A percentile compares a stretch with the other conserved stretches of the same genome.
phyloP scores from a whole-genome alignment of 2,888 invertebrate species.

The Coenonympha arcania region DNA sequence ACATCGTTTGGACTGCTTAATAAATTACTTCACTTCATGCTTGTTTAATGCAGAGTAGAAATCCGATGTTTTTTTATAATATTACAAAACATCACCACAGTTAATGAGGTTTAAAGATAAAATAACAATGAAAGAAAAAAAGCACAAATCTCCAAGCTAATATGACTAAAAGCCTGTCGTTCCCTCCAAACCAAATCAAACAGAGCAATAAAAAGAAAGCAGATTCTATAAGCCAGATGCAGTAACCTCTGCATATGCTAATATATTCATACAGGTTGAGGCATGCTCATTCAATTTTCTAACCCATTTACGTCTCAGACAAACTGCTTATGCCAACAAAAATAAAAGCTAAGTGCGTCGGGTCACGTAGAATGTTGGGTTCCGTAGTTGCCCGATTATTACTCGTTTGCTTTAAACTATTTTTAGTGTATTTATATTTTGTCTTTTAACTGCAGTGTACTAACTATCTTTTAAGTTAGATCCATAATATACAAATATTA shows the following conservation, averaged over 20 bases:
- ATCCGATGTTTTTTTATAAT: too few relatives aligned
- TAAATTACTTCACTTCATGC: too few relatives aligned
- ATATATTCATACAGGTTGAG: constrained; percentile 60
- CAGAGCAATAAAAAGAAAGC: constrained; percentile 20
- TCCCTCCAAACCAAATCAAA: constrained; percentile 13
- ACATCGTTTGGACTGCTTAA: too few relatives aligned
- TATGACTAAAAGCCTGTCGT: neutral
- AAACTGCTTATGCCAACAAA: constrained; percentile 47
- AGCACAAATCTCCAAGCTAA: neutral
- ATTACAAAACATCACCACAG: too few relatives aligned
- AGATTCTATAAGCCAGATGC: constrained; percentile 35
- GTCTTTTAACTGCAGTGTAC: too few relatives aligned
- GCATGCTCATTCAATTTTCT: constrained; percentile 71
- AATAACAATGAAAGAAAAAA: neutral
- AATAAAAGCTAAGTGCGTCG: constrained; percentile 29
- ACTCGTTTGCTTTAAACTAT: too few relatives aligned
- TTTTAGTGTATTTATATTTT: too few relatives aligned
- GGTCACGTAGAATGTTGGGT: neutral
- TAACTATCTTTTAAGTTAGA: neutral
- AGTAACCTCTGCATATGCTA: constrained; percentile 47
- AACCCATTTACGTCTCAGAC: constrained; percentile 74
- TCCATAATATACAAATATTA: too few relatives aligned
- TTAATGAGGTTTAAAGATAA: neutral
- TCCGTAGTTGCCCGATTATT: neutral
- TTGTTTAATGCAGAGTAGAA: too few relatives aligned